Base-by-base conservation (phyloP, 2,888 invertebrate species). In the Cheiracanthium punctorium region DNA sequence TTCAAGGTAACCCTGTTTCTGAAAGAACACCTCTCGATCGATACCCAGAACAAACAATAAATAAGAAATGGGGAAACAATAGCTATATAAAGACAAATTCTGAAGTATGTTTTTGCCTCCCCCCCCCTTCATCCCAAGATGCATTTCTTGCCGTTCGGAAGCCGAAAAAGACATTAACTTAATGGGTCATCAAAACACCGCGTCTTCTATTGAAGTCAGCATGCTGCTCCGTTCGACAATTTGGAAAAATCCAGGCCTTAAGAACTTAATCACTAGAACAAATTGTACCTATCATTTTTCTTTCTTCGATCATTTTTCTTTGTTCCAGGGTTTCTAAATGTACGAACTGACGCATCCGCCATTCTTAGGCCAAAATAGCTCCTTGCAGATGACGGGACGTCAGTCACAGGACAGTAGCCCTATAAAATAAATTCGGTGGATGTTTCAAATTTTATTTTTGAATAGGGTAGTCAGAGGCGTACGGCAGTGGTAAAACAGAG, bases 141-240 rank as follows among this genome's bases (percentile, higher is more conserved):
- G 67, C 52, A 84, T 84, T 84, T 69, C 52, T 52, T 20, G 32
- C 67, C 77, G 67, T 74, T 79, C 48, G 37, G 73, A 79, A 85
- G 70, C 65, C 74, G 73, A 67, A 73, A n/a, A 33, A 70, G 79
- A 79, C 84, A 85, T 85, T 85, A 85, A 85, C 74, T 85, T 85
- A 85, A 85, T 85, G 84, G 84, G 84, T 85, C 84, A 85, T 85
- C 84, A 85, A 85, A 85, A 77, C 73, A 85, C 77, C 79, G n/a
- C n/a, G n/a, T n/a, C 69, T 70, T 37, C 24, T 24, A 79, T 58
- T n/a, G 41, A 52, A 30, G 24, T 32, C 29, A 29, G 70, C 37
- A 65, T 82, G 72, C 73, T 79, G 72, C 73, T 79, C 69, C 52
- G 48, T 48, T 67, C 69, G 79, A 85, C 84, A 85, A 79, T 85